These are phyloP conservation scores for Acestrorhynchus altus DNA, from an alignment of 2,797 vertebrate genomes.

Conservation along the genomic window DNA sequence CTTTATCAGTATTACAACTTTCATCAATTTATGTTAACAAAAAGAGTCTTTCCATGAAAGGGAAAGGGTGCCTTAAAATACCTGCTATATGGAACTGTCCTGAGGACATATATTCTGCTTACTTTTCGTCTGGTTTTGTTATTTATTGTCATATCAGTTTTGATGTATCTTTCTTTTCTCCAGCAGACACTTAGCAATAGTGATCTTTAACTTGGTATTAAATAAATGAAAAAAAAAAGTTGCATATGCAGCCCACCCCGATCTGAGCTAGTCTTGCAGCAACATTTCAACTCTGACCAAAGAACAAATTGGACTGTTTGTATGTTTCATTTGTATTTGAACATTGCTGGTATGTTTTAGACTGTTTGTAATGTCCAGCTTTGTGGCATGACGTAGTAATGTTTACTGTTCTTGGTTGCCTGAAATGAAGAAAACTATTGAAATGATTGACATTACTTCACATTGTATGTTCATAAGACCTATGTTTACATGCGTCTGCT, in stretches of 20 bases:
- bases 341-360: background rate
- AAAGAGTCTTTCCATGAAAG: conserved; percentile 66
- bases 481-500: background rate
- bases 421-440: conserved; percentile 1
- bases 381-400: conserved; percentile 10
- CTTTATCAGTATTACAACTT: conserved; percentile 7
- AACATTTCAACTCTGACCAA: conserved; percentile 41
- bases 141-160: conserved; percentile 17
- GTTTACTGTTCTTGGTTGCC: conserved; percentile 11
- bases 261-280: conserved; percentile 1
- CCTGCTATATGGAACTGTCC: conserved; percentile 56
- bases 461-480: background rate
- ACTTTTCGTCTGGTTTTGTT: background rate
- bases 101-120: conserved; percentile 55
- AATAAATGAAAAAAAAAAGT: conserved; percentile 11
- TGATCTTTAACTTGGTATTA: background rate
- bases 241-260: background rate
- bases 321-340: conserved; percentile 22
- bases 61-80: conserved; percentile 74
- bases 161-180: background rate
- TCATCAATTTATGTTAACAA: conserved; percentile 14
- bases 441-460: background rate
- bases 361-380: background rate
- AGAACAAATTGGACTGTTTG: conserved; percentile 28
- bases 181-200: background rate